phyloP scores from a whole-genome alignment of 2,888 invertebrate genomes.

The Megalurothrips usitatus region DNA sequence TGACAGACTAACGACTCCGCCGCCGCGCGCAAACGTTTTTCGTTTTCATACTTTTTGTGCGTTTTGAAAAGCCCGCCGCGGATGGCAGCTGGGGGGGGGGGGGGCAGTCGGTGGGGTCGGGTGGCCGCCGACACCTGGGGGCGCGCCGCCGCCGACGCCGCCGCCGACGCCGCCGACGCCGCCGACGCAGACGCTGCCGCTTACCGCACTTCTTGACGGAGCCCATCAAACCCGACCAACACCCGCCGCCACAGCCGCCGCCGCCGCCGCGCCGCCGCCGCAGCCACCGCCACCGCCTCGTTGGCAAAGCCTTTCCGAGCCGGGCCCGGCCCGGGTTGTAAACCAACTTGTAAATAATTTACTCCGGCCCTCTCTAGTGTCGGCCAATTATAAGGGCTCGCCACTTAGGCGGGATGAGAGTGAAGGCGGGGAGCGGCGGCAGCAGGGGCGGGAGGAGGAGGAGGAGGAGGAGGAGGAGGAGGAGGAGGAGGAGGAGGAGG shows the following conservation, averaged over 20 bases:
- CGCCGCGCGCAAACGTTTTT: too few species aligned
- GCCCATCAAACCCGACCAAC: too few species aligned
- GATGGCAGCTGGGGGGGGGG: too few species aligned
- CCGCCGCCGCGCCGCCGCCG: not conserved
- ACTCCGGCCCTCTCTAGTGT: not conserved
- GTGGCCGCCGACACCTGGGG: too few species aligned
- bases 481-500: not conserved
- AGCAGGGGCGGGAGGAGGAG: not conserved
- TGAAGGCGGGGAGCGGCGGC: not conserved
- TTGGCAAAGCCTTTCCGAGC: not conserved
- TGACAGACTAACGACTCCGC: too few species aligned
- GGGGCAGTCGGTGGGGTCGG: too few species aligned
- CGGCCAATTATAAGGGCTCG: conserved; percentile 17
- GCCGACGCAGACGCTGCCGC: too few species aligned
- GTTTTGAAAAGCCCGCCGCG: too few species aligned
- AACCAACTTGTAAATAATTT: conserved; percentile 4
- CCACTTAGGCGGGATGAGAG: not conserved
- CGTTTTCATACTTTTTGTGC: too few species aligned
- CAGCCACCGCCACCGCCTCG: not conserved
- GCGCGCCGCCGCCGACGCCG: too few species aligned
- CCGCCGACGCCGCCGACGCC: too few species aligned
- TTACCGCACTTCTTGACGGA: too few species aligned
- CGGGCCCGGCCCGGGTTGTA: not conserved
- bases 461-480: not conserved
- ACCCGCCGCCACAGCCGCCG: not conserved